Percentiles rank a stretch among this genome's conserved stretches.
Conservation (phyloP, 2,888 invertebrate species). For the Latheticus oryzae region DNA sequence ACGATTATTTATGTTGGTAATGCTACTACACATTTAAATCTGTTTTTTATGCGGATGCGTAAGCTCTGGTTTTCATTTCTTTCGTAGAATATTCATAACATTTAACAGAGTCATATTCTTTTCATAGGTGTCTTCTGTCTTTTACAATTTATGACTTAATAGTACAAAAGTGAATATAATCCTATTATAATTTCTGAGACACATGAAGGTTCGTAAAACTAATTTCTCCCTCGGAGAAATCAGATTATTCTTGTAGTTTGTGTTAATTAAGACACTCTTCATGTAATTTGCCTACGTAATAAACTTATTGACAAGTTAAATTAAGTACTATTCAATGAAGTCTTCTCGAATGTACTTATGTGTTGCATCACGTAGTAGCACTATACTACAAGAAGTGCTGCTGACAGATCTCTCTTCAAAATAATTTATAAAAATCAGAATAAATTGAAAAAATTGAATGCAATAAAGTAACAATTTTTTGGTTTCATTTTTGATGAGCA, state of each 20-base stretch:
- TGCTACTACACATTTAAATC: too few relatives aligned
- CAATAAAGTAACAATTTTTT: too few relatives aligned
- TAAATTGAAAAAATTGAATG: too few relatives aligned
- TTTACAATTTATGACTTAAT: constrained; percentile 13
- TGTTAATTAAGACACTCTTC: constrained; percentile 23
- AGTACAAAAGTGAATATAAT: constrained; percentile 19
- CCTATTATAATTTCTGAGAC: constrained; percentile 14
- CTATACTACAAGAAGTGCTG: too few relatives aligned
- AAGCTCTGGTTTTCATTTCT: too few relatives aligned
- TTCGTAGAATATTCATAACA: constrained; percentile 4
- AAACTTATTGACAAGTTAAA: constrained; percentile 15
- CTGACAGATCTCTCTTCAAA: too few relatives aligned
- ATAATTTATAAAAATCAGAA: too few relatives aligned
- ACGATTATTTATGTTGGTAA: too few relatives aligned
- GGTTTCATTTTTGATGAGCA: too few relatives aligned
- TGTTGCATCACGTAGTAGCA: constrained; percentile 4
- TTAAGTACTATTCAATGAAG: not conserved
- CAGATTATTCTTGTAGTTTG: constrained; percentile 27
- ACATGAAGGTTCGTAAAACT: constrained; percentile 21
- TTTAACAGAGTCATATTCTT: not conserved
- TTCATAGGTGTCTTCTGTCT: constrained; percentile 14
- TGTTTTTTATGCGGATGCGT: too few relatives aligned
- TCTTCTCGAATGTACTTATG: not conserved
- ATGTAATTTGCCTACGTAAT: constrained; percentile 2
- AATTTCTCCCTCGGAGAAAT: constrained; percentile 22